A percentile compares a stretch with the other conserved stretches of the same genome.
Conservation (phyloP, 2,797 vertebrate species). For the Caiman crocodilus region DNA sequence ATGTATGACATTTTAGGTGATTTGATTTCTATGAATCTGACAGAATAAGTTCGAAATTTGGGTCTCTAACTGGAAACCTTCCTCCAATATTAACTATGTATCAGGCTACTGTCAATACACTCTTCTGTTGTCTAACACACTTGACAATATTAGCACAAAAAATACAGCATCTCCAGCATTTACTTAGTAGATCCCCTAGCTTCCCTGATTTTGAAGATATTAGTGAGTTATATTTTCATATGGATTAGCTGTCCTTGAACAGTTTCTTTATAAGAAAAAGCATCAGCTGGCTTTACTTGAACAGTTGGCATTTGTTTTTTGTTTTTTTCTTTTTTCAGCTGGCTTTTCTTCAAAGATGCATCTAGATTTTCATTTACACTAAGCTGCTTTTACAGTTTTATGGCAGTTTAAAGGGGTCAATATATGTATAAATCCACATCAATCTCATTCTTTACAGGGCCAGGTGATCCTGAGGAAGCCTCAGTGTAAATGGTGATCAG, state of each 20-base stretch:
- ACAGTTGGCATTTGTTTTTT: conserved; percentile 44
- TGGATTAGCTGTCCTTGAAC: conserved; percentile 57
- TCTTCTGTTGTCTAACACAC: neutral
- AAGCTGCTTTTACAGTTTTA: neutral
- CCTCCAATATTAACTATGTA: neutral
- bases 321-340: neutral
- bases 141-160: neutral
- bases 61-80: neutral
- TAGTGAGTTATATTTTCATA: conserved; percentile 41
- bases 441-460: neutral
- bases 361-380: neutral
- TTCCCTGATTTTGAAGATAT: conserved; percentile 10
- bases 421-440: neutral
- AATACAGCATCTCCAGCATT: neutral
- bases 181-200: neutral
- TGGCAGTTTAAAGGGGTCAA: neutral
- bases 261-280: conserved; percentile 43
- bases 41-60: neutral
- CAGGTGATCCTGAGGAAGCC: neutral
- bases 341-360: neutral
- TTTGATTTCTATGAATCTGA: neutral
- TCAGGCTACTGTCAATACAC: neutral
- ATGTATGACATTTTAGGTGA: neutral
- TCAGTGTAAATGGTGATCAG: neutral
- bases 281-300: conserved; percentile 41